Evolutionary conservation across 2,888 invertebrate species (phyloP).

Genomic region (Antheraea yamamai): DNA sequence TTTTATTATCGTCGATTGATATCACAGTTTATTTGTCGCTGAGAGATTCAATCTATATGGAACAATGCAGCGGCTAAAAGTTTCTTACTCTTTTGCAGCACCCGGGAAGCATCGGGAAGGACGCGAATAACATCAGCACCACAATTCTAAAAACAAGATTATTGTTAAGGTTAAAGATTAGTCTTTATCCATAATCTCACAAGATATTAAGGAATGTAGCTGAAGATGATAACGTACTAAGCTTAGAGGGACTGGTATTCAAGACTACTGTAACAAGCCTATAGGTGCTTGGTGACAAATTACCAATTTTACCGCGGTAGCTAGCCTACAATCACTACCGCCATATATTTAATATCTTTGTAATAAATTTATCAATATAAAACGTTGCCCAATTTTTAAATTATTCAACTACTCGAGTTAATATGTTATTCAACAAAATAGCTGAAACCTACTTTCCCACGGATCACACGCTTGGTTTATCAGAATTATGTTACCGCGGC

Average conservation of each 20-base stretch:
- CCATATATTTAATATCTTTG: background rate
- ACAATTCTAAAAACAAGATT: too few species aligned
- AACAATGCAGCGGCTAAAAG: too few species aligned
- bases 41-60: too few species aligned
- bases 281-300: too few species aligned
- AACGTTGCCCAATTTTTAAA: background rate
- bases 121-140: too few species aligned
- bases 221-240: background rate
- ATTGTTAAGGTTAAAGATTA: background rate
- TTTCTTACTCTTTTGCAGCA: too few species aligned
- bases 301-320: background rate
- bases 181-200: background rate
- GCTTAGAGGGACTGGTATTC: background rate
- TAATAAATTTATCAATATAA: background rate
- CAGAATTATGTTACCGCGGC: slow-evolving; percentile 11
- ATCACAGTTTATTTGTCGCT: too few species aligned
- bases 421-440: slow-evolving; percentile 3
- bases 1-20: too few species aligned
- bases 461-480: slow-evolving; percentile 9
- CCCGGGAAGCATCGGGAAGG: too few species aligned
- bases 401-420: background rate
- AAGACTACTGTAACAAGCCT: too few species aligned
- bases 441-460: slow-evolving; percentile 1
- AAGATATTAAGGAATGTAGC: background rate
- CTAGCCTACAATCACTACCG: background rate